phyloP scores from a whole-genome alignment of 2,888 invertebrate genomes.

The Sialis lutaria region DNA sequence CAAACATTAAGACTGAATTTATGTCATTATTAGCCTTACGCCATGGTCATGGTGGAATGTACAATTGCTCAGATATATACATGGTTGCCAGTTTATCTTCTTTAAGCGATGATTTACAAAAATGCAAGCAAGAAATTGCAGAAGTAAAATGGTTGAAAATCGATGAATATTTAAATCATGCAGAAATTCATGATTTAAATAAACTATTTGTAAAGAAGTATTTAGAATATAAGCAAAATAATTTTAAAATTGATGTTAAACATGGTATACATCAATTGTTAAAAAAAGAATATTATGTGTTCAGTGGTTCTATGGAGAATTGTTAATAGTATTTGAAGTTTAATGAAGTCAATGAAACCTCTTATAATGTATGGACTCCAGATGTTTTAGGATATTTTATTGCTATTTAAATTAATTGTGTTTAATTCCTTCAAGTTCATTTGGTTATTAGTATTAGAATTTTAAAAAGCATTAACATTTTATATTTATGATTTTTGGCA shows the following conservation, averaged over 20 bases:
- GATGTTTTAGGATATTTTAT: too few relatives aligned
- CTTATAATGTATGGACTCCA: too few relatives aligned
- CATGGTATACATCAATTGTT: slow-evolving; percentile 30
- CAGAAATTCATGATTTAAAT: slow-evolving; percentile 56
- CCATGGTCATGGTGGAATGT: slow-evolving; percentile 59
- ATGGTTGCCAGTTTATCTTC: slow-evolving; percentile 58
- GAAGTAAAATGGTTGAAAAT: slow-evolving; percentile 71
- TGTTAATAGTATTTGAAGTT: neutral
- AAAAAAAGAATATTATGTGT: slow-evolving; percentile 26
- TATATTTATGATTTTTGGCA: too few relatives aligned
- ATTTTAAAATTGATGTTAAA: slow-evolving; percentile 37
- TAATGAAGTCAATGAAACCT: too few relatives aligned
- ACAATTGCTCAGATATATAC: slow-evolving; percentile 78
- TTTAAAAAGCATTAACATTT: too few relatives aligned
- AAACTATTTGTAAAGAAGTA: slow-evolving; percentile 46
- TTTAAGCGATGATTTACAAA: slow-evolving; percentile 37
- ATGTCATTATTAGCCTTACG: slow-evolving; percentile 57
- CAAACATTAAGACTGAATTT: slow-evolving; percentile 62
- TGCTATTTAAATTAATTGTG: too few relatives aligned
- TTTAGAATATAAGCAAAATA: slow-evolving; percentile 41
- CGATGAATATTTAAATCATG: slow-evolving; percentile 49
- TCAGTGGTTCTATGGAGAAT: slow-evolving; percentile 9
- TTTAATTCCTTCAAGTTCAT: too few relatives aligned
- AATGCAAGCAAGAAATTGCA: slow-evolving; percentile 60
- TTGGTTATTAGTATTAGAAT: too few relatives aligned